These are phyloP conservation scores for Lophochroa leadbeateri DNA, from an alignment of 2,113 vertebrate genomes.

Conservation along the genomic window DNA sequence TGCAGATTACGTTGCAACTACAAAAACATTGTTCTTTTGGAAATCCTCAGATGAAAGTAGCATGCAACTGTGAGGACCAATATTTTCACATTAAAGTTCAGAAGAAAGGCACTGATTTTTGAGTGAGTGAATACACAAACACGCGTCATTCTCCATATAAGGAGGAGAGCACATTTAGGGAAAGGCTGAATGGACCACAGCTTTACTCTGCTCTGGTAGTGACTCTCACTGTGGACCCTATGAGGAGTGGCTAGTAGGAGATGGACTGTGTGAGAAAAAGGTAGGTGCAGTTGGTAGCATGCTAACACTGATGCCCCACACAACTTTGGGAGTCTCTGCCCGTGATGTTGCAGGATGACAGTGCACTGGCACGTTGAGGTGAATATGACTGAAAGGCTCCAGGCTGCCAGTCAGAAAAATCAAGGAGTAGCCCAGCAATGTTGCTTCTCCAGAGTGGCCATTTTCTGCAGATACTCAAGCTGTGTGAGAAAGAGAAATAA, in stretches of 20 bases:
- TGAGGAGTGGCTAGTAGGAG: background rate
- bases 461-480: background rate
- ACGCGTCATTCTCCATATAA: background rate
- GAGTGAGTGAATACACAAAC: background rate
- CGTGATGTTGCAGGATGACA: rapidly evolving
- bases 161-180: background rate
- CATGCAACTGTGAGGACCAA: background rate
- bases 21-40: background rate
- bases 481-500: background rate
- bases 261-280: background rate
- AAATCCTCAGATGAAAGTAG: background rate
- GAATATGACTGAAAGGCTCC: background rate
- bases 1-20: background rate
- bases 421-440: background rate
- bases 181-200: background rate
- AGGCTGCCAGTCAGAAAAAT: background rate
- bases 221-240: background rate
- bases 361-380: rapidly evolving
- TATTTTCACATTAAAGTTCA: background rate
- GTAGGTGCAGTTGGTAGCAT: background rate
- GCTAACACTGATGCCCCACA: rapidly evolving
- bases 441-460: background rate
- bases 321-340: background rate
- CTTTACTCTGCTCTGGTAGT: background rate
- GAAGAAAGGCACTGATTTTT: background rate